A percentile compares a stretch with the other conserved stretches of the same genome.
phyloP scores from a whole-genome alignment of 2,888 invertebrate species.

The Nasonovia ribisnigri region DNA sequence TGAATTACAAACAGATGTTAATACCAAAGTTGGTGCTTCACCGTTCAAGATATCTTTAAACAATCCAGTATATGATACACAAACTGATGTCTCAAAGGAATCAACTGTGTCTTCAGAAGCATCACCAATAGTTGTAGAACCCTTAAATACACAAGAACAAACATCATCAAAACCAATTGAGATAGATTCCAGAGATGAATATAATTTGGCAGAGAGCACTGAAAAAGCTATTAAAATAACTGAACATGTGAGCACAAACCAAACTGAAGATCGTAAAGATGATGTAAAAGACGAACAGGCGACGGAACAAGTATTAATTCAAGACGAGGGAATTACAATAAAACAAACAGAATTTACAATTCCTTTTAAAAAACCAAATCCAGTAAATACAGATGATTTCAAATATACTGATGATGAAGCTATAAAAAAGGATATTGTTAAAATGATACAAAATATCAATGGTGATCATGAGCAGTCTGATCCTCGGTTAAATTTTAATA shows the following conservation, averaged over 20 bases:
- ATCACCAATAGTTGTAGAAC: slow-evolving; percentile 55
- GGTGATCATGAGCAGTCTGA: slow-evolving; percentile 1
- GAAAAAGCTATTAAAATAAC: background rate
- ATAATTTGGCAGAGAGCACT: background rate
- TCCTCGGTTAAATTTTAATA: slow-evolving; percentile 38
- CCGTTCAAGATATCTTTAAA: slow-evolving; percentile 26
- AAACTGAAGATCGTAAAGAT: slow-evolving; percentile 59
- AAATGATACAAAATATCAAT: slow-evolving; percentile 60
- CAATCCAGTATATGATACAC: slow-evolving; percentile 1
- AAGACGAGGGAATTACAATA: slow-evolving; percentile 24
- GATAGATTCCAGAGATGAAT: slow-evolving; percentile 24
- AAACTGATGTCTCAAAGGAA: slow-evolving; percentile 17
- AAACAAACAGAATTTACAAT: slow-evolving; percentile 53
- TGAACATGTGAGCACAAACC: slow-evolving; percentile 16
- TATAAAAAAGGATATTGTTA: slow-evolving; percentile 58
- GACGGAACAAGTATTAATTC: slow-evolving; percentile 50
- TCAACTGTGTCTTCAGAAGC: slow-evolving; percentile 46
- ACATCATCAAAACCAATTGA: slow-evolving; percentile 39
- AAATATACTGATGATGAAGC: slow-evolving; percentile 50
- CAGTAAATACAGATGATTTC: slow-evolving; percentile 24
- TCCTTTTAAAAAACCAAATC: slow-evolving; percentile 48
- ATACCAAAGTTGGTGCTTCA: slow-evolving; percentile 65
- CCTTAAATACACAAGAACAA: slow-evolving; percentile 36
- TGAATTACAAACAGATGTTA: slow-evolving; percentile 68
- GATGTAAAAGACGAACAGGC: slow-evolving; percentile 26